Evolutionary conservation across 2,797 vertebrate genomes (phyloP).

Genomic region (Oreochromis mossambicus): DNA sequence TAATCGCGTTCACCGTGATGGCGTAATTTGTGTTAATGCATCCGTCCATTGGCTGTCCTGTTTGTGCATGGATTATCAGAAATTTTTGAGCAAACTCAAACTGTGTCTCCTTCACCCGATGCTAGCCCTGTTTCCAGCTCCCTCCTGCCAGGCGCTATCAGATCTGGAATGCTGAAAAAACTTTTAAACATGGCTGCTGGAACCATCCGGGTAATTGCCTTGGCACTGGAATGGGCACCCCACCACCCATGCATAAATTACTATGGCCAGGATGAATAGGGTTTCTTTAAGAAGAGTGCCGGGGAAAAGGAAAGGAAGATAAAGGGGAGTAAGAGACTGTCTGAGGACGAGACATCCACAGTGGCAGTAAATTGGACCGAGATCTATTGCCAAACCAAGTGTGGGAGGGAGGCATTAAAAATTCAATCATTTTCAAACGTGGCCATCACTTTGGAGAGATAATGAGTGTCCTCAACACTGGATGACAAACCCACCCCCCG

Average conservation of each 20-base stretch:
- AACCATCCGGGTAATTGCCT: slow-evolving; percentile 43
- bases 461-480: slow-evolving; percentile 61
- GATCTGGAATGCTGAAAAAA: slow-evolving; percentile 30
- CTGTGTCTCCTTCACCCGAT: slow-evolving; percentile 47
- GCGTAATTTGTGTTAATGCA: not conserved
- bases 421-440: slow-evolving; percentile 68
- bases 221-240: slow-evolving; percentile 18
- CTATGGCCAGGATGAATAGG: not conserved
- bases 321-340: not conserved
- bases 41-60: not conserved
- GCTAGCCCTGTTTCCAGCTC: slow-evolving; percentile 10
- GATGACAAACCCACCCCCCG: slow-evolving; percentile 9
- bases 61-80: slow-evolving; percentile 42
- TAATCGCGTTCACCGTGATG: accelerated
- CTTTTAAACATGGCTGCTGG: slow-evolving; percentile 13
- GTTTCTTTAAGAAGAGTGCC: not conserved
- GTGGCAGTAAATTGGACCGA: slow-evolving; percentile 30
- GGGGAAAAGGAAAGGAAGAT: not conserved
- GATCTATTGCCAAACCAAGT: slow-evolving; percentile 23
- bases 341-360: slow-evolving; percentile 14
- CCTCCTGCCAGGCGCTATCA: slow-evolving; percentile 11
- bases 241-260: slow-evolving; percentile 10
- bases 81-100: slow-evolving; percentile 24
- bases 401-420: slow-evolving; percentile 44
- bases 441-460: slow-evolving; percentile 59